phyloP scores from a whole-genome alignment of 2,888 invertebrate species.

The Pterostichus niger region DNA sequence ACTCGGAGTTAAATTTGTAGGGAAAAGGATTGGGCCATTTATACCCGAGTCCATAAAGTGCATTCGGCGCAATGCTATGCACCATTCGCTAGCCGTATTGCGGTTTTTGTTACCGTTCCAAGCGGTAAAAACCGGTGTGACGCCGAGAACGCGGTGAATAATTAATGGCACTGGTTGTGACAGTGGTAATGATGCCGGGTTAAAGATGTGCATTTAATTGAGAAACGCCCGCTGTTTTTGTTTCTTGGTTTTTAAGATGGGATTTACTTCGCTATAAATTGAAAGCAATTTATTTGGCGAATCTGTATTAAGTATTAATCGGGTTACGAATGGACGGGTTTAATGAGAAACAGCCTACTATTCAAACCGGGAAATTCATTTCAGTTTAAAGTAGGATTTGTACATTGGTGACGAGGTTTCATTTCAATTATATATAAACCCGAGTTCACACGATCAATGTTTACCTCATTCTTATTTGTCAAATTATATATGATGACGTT shows the following conservation, averaged over 20 bases:
- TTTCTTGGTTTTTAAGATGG: conserved; percentile 40
- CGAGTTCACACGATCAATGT: too few species aligned
- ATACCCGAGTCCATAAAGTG: conserved; percentile 24
- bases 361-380: not conserved
- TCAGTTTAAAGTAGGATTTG: conserved; percentile 3
- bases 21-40: conserved; percentile 35
- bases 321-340: conserved; percentile 30
- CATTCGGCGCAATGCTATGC: conserved; percentile 32
- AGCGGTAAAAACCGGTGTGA: conserved; percentile 26
- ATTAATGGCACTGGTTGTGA: conserved; percentile 32
- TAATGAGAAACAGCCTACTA: conserved; percentile 18
- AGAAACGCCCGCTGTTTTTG: conserved; percentile 31
- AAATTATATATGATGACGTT: too few species aligned
- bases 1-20: conserved; percentile 26
- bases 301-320: conserved; percentile 38
- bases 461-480: too few species aligned
- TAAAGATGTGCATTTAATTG: conserved; percentile 56
- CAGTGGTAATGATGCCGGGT: conserved; percentile 41
- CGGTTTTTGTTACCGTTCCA: conserved; percentile 48
- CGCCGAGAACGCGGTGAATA: conserved; percentile 9
- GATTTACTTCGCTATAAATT: conserved; percentile 10
- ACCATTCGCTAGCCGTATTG: conserved; percentile 15
- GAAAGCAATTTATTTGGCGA: conserved; percentile 28
- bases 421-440: conserved; percentile 3
- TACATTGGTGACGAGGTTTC: not conserved